Base-by-base conservation (phyloP, 2,888 invertebrate species). In the Cephus spinipes region DNA sequence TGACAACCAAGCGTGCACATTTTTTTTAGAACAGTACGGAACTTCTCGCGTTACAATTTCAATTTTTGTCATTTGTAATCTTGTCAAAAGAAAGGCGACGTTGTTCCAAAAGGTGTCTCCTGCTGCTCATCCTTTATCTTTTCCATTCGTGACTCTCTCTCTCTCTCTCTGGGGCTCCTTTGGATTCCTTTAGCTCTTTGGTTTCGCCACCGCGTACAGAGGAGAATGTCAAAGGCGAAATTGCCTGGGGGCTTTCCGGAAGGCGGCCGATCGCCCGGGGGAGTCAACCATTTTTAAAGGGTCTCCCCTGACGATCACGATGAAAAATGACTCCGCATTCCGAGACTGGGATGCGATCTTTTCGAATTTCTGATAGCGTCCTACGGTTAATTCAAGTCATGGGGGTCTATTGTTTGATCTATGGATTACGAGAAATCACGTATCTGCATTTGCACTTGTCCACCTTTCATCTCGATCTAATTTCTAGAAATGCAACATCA, bases 231-330 rank as follows among this genome's bases (percentile, higher is more conserved):
- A 73, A 31, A 36, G 76, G 40, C 36, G 36, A 79, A 73, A 83
- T 82, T 81, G 81, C 82, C 78, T 77, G 73, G 79, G 82, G 81
- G 82, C 79, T 78, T 77, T 75, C 68, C 68, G 35, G 73, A 75
- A 80, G 80, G 75, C 78, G 69, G 71, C 32, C 31, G 71, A 31
- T 71, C 71, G 12, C 31, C 71, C 71, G 71, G 12, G 71, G 71
- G 55, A 55, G 55, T 55, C 55, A 55, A 55, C 15, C 71, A 71
- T 71, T 71, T 71, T 71, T 71, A 71, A 71, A 71, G 71, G 71
- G 31, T 23, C 55, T 55, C 55, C 23, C 32, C 11, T n/a, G 71
- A 30, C 71, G 71, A 71, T 32, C 71, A 31, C 31, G 71, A 71
- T 71, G 71, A 71, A 71, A 71, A 71, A 71, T 71, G 71, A 71